A percentile compares a stretch with the other conserved stretches of the same genome.
Conservation (phyloP, 2,797 vertebrate genomes). For the Betta splendens region DNA sequence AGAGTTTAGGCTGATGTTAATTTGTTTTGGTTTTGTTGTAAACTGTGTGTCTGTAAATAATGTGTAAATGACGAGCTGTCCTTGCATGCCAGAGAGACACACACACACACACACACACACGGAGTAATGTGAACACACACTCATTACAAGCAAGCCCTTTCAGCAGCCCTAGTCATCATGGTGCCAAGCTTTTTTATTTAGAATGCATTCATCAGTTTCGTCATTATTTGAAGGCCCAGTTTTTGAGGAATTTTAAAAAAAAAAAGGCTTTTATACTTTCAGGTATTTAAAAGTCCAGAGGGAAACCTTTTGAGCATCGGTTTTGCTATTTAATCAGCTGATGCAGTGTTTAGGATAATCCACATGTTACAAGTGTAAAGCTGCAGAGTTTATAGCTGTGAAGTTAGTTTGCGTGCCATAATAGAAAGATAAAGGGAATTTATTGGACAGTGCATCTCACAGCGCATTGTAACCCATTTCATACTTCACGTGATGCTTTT, state of each 20-base stretch:
- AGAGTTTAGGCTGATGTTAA: constrained; percentile 52
- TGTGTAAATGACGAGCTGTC: constrained; percentile 64
- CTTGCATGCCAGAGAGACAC: constrained; percentile 45
- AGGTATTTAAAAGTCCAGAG: constrained; percentile 12
- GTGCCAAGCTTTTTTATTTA: constrained; percentile 68
- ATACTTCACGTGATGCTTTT: neutral
- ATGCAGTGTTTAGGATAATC: constrained; percentile 5
- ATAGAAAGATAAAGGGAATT: neutral
- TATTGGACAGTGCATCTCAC: neutral
- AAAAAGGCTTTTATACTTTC: constrained; percentile 23
- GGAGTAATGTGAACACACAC: no score
- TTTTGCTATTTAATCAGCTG: constrained; percentile 15
- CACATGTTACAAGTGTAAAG: neutral
- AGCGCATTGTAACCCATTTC: no score
- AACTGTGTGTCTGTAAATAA: constrained; percentile 73
- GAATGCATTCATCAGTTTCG: constrained; percentile 54
- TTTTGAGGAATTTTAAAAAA: constrained; percentile 37
- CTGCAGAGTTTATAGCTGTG: neutral
- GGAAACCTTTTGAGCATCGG: neutral
- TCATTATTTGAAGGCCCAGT: constrained; percentile 49
- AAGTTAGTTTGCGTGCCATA: neutral
- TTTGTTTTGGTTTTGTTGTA: constrained; percentile 72
- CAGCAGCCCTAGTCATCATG: constrained; percentile 31
- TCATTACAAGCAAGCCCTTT: constrained; percentile 59
- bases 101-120: constrained; percentile 33